These are phyloP conservation scores for Oncorhynchus mykiss DNA, from an alignment of 2,113 vertebrate genomes.

Conservation along the genomic window DNA sequence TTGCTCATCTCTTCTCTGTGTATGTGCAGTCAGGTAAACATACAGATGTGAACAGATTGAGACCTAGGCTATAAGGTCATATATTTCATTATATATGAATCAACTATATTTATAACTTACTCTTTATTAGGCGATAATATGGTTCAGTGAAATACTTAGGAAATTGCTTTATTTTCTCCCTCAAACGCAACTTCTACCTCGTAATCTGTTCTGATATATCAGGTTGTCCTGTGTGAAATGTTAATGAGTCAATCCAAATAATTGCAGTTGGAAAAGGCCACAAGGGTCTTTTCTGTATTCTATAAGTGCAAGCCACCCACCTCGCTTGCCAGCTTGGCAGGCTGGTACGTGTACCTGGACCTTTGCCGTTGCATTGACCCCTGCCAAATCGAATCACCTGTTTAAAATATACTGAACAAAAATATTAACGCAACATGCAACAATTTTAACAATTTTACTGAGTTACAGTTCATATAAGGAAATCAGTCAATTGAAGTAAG, in stretches of 20 bases:
- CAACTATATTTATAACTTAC: no score
- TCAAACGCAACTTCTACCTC: no score
- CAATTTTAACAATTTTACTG: neutral
- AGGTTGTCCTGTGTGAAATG: neutral
- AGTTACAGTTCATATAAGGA: no score
- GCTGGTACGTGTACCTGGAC: neutral
- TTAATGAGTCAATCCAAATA: constrained; percentile 10
- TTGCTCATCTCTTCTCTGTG: no score
- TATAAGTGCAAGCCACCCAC: constrained; percentile 1
- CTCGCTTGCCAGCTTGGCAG: neutral
- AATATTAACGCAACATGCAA: neutral
- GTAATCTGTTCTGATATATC: constrained; percentile 1
- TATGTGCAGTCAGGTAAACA: no score
- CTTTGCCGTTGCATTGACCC: neutral
- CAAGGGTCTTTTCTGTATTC: neutral
- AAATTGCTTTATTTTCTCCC: no score
- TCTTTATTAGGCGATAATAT: no score
- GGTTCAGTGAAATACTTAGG: no score
- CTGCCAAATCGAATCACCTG: neutral
- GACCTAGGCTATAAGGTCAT: no score
- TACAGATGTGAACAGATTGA: no score
- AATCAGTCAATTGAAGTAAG: no score
- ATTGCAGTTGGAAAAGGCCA: constrained; percentile 9
- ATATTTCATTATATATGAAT: no score
- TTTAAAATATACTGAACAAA: neutral